phyloP scores from a whole-genome alignment of 1,140 invertebrate species.

The Anagrus nilaparvatae region DNA sequence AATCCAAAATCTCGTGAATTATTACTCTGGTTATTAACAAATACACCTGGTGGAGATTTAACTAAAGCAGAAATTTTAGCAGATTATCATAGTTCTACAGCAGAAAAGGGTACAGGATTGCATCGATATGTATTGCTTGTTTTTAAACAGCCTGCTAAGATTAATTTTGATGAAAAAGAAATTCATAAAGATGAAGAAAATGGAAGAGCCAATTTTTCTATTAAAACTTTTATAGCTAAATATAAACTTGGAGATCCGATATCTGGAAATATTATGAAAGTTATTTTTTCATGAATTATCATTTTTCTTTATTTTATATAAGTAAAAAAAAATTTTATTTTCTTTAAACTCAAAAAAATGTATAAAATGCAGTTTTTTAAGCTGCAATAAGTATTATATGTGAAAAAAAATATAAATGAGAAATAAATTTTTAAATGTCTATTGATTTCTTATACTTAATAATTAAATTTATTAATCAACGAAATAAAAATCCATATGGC shows the following conservation, averaged over 20 bases:
- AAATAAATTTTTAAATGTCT: too few relatives aligned
- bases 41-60: constrained; percentile 46
- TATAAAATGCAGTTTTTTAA: too few relatives aligned
- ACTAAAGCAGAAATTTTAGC: constrained; percentile 43
- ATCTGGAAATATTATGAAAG: constrained; percentile 36
- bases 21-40: constrained; percentile 50
- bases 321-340: too few relatives aligned
- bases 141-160: constrained; percentile 47
- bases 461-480: too few relatives aligned
- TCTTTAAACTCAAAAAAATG: too few relatives aligned
- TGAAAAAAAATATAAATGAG: too few relatives aligned
- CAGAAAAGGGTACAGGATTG: constrained; percentile 38
- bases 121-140: constrained; percentile 58
- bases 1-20: constrained; percentile 39
- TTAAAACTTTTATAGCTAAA: constrained; percentile 31
- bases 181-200: constrained; percentile 3
- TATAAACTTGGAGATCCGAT: constrained; percentile 32
- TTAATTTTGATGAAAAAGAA: constrained; percentile 39
- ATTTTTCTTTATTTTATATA: too few relatives aligned
- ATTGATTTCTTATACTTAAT: too few relatives aligned
- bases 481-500: too few relatives aligned
- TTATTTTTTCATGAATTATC: too few relatives aligned
- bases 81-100: constrained; percentile 45
- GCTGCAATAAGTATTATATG: too few relatives aligned
- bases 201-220: constrained; percentile 25